Evolutionary conservation across 2,797 vertebrate species (phyloP).

Genomic region (Pitangus sulphuratus): DNA sequence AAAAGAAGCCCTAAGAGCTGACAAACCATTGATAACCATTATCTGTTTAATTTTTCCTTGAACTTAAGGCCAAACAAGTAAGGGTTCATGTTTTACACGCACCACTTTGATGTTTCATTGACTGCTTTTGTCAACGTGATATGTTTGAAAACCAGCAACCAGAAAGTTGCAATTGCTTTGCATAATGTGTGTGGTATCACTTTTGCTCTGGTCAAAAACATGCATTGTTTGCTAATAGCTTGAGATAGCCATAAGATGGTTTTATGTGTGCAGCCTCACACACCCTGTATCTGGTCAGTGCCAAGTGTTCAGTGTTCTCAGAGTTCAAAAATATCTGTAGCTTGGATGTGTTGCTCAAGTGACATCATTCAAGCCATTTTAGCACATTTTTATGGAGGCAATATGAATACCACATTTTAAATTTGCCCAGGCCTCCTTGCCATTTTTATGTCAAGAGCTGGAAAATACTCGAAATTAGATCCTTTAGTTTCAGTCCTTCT

Average conservation of each 20-base stretch:
- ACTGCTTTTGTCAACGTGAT: conserved; percentile 36
- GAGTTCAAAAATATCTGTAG: conserved; percentile 19
- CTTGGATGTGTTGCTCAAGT: conserved; percentile 24
- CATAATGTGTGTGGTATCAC: neutral
- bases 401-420: conserved; percentile 30
- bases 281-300: neutral
- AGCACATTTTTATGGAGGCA: conserved; percentile 9
- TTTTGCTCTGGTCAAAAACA: neutral
- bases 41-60: conserved; percentile 35
- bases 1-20: neutral
- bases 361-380: conserved; percentile 44
- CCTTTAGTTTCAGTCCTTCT: conserved; percentile 22
- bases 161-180: neutral
- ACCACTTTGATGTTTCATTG: conserved; percentile 51
- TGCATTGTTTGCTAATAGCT: neutral
- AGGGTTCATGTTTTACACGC: conserved; percentile 1
- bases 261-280: neutral
- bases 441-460: conserved; percentile 42
- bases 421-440: conserved; percentile 1
- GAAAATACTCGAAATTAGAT: conserved; percentile 41
- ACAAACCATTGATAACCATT: neutral
- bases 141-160: conserved; percentile 1
- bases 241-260: neutral
- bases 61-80: neutral
- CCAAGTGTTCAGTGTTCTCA: neutral